Conservation (phyloP, 1,140 invertebrate genomes). For the Pachyrhynchus sulphureomaculatus region DNA sequence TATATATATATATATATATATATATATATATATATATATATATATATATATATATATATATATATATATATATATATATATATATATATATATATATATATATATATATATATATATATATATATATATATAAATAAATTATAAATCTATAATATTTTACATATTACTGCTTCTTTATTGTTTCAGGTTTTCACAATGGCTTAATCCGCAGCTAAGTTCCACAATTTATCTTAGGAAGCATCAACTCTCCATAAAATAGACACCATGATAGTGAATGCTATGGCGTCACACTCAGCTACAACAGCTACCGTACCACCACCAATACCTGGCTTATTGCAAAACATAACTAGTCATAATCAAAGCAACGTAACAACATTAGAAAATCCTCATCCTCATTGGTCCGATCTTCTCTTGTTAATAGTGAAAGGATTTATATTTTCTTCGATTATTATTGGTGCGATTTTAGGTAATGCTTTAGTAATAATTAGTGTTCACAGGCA, state of each 20-base stretch:
- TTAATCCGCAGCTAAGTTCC: neutral
- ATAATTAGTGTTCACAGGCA: constrained; percentile 76
- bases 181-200: constrained; percentile 2
- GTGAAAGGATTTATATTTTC: constrained; percentile 75
- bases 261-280: constrained; percentile 51
- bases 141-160: neutral
- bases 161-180: neutral
- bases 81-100: constrained; percentile 7
- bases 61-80: constrained; percentile 7
- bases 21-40: constrained; percentile 7
- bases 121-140: constrained; percentile 1
- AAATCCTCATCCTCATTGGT: constrained; percentile 51
- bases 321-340: constrained; percentile 32
- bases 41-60: constrained; percentile 7
- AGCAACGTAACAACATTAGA: constrained; percentile 46
- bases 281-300: constrained; percentile 50
- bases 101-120: constrained; percentile 7
- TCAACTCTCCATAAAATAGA: constrained; percentile 10
- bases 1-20: constrained; percentile 7
- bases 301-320: constrained; percentile 39
- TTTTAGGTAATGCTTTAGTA: constrained; percentile 84
- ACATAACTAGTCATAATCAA: constrained; percentile 39
- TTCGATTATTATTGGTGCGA: constrained; percentile 81
- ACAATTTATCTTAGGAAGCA: neutral
- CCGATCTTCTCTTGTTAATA: constrained; percentile 59